phyloP scores from a whole-genome alignment of 2,797 vertebrate genomes.

The Melanotaenia parkinsoni region DNA sequence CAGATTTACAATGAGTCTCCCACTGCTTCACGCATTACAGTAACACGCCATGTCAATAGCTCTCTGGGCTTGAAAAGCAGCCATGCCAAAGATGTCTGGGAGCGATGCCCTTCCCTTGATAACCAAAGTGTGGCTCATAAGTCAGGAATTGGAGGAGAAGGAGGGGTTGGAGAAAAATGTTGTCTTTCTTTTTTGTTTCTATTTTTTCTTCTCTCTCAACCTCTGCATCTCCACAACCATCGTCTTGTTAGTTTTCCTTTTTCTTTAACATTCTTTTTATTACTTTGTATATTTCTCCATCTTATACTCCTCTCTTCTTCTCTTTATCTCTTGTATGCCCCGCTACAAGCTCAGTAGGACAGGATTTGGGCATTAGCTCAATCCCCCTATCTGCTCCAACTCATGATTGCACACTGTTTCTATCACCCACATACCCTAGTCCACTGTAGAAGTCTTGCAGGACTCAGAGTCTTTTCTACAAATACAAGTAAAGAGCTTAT shows the following conservation, averaged over 20 bases:
- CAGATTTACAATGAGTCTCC: constrained; percentile 82
- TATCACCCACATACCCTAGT: constrained; percentile 64
- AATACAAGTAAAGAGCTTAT: constrained; percentile 49
- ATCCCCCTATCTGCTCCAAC: constrained; percentile 72
- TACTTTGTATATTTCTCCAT: constrained; percentile 24
- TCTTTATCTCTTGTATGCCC: constrained; percentile 70
- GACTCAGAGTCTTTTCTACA: constrained; percentile 47
- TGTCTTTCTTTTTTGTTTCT: constrained; percentile 50
- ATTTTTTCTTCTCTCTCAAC: constrained; percentile 17
- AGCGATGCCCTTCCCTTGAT: constrained; percentile 80
- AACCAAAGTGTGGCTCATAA: constrained; percentile 73
- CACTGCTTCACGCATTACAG: constrained; percentile 79
- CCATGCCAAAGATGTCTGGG: constrained; percentile 78
- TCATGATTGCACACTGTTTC: constrained; percentile 73
- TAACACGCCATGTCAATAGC: constrained; percentile 79
- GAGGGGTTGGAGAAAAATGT: constrained; percentile 12
- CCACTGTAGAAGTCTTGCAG: constrained; percentile 56
- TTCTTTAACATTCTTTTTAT: constrained; percentile 29
- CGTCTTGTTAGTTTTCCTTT: constrained; percentile 44
- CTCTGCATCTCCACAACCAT: constrained; percentile 37
- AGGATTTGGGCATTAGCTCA: constrained; percentile 78
- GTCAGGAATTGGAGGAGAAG: constrained; percentile 59
- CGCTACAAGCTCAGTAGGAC: constrained; percentile 71
- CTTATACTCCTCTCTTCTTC: constrained; percentile 44
- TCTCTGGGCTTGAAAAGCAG: constrained; percentile 76